Evolutionary conservation across 2,797 vertebrate genomes (phyloP), one percentile per base, ranked within the genome.

Genomic region (Oreochromis mossambicus): DNA sequence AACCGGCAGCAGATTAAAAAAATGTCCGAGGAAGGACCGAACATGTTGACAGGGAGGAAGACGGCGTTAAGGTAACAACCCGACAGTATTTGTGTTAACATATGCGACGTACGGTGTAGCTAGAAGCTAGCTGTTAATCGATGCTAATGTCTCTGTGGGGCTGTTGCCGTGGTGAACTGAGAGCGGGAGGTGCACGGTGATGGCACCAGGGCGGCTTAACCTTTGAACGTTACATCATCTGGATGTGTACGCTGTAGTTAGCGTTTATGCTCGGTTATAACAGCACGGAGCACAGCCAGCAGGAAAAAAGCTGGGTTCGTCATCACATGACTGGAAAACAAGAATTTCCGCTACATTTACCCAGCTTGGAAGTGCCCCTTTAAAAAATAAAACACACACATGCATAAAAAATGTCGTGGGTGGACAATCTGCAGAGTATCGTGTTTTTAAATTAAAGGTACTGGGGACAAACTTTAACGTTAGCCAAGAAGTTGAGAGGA

Each of bases 21-120:
- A 38, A 88, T 90, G 84, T 86, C 82, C 1, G 58, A 63, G 17
- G 84, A 79, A 54, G 88, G 86, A 19, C 12, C 85, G 26, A 85
- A 89, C 73, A 78, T 82, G 89, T 89, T 89, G 56, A 82, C 75
- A 3, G 79, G 52, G 50, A 91, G 50, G 81, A 85, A 75, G 48
- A 82, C 55, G 3, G 5, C 80, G 36, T 81, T 96, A 58, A 91
- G 94, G 95, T 95, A 91, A 76, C 17, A 56, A 75, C 2, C 6
- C 1, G 24, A 19, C 29, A 3, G 29, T 21, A 5, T 79, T 17
- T 61, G 50, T 68, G 38, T 26, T 6, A 55, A 79, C 10, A 52
- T 51, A 3, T 78, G 2, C 21, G 54, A 70, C 3, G 17, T 17
- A n/a, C 5, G 43, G 26, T 2, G 83, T 4, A 70, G 88, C 90